Base-by-base conservation (phyloP, 2,797 vertebrate species). In the Sternotherus odoratus region DNA sequence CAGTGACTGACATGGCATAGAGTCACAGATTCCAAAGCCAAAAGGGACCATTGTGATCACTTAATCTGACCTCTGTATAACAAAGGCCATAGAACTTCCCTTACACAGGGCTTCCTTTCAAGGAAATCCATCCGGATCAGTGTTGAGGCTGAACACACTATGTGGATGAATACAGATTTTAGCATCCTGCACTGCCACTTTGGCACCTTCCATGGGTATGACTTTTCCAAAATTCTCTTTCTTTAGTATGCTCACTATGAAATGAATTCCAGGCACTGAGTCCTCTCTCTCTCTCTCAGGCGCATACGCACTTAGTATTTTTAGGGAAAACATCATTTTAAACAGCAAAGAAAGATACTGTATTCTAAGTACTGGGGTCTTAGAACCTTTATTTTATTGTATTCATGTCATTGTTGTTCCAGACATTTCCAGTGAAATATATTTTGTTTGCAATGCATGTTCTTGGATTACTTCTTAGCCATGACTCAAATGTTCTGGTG, bases 401-500 rank as follows among this genome's bases (percentile, higher is more conserved):
- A 88, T 28, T 46, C 86, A 43, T 51, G 46, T 87, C 15, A 56
- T 94, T 90, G 77, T 95, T 46, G 30, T 92, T 94, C 89, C 86
- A 90, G 72, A 85, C 5, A 2, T 81, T 91, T 96, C 28, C 84
- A 94, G 79, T 91, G 79, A 95, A 94, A 91, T 86, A 83, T 54
- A 28, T 26, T 92, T 94, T 95, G 92, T 96, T 96, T 95, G 63
- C 56, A 57, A 91, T 96, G 80, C 33, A 81, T 84, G 91, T 93
- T 96, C 85, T 93, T 11, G 1, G 39, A 84, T 93, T 96, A 63
- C 95, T 60, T 94, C 89, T 94, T 96, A 95, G 54, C 87, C 46
- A 85, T 97, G 95, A 97, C 84, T 97, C 91, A 95, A 74, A 90
- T 85, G 48, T 97, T 96, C 88, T 96, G 60, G 33, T 93, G 88